Evolutionary conservation across 2,113 vertebrate species (phyloP).

Genomic region (Oreochromis aureus): DNA sequence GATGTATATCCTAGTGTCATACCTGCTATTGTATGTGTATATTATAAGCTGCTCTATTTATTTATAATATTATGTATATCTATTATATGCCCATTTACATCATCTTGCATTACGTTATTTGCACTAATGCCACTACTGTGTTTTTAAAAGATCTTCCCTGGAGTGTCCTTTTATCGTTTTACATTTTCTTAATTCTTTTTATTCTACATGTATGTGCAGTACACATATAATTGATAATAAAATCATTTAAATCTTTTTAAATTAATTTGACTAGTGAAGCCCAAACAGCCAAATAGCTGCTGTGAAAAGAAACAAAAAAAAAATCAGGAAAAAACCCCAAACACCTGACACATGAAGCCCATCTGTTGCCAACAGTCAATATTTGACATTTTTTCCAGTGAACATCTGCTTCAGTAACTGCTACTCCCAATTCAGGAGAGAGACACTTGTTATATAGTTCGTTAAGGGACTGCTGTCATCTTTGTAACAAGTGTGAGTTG

Average conservation of each 20-base stretch:
- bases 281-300: background rate
- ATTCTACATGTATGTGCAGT: background rate
- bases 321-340: background rate
- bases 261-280: background rate
- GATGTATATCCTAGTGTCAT: background rate
- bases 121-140: background rate
- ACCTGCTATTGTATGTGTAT: background rate
- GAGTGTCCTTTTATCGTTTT: background rate
- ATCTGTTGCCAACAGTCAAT: conserved; percentile 12
- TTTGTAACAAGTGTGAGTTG: background rate
- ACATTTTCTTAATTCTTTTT: background rate
- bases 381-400: conserved; percentile 1
- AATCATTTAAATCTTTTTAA: background rate
- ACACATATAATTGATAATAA: background rate
- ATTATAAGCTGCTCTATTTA: background rate
- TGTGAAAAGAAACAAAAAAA: background rate
- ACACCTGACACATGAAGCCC: background rate
- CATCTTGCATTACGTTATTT: background rate
- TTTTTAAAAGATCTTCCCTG: background rate
- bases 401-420: conserved; percentile 17
- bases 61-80: background rate
- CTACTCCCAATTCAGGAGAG: background rate
- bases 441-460: background rate
- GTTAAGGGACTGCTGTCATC: background rate
- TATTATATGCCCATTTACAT: background rate